A percentile compares a stretch with the other conserved stretches of the same genome.
Evolutionary conservation across 2,888 invertebrate genomes (phyloP).

Genomic region (Chymomyza amoena): DNA sequence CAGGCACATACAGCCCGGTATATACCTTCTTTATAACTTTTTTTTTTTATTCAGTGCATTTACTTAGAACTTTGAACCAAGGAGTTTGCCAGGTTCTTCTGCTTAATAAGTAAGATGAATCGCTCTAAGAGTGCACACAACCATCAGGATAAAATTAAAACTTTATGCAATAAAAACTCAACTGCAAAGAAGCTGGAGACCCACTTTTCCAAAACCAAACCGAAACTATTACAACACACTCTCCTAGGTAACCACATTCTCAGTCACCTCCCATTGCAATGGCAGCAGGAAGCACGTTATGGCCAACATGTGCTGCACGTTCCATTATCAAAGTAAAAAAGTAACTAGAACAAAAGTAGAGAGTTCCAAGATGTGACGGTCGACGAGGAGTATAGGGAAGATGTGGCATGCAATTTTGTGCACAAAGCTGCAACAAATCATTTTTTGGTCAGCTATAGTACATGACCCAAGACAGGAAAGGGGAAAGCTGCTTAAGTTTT

Average conservation of each 20-base stretch:
- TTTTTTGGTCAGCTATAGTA: neutral
- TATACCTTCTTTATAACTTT: too few species aligned
- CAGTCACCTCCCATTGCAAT: neutral
- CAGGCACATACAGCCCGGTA: too few species aligned
- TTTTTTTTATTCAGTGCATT: too few species aligned
- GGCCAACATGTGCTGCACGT: conserved; percentile 5
- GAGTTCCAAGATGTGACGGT: neutral
- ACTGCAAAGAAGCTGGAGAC: neutral
- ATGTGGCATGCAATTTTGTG: conserved; percentile 2
- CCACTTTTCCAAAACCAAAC: neutral
- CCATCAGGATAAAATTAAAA: conserved; percentile 1
- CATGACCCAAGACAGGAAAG: neutral
- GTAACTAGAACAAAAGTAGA: conserved; percentile 11
- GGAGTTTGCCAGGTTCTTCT: too few species aligned
- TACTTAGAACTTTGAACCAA: too few species aligned
- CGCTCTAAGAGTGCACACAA: neutral
- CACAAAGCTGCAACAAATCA: conserved; percentile 8
- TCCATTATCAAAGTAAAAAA: conserved; percentile 2
- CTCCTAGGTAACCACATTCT: neutral
- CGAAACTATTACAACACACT: neutral
- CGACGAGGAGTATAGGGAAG: neutral
- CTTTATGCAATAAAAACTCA: conserved; percentile 7
- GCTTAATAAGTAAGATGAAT: too few species aligned
- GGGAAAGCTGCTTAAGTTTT: neutral
- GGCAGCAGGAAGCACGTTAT: neutral